These are phyloP conservation scores for Tachina fera DNA, from an alignment of 2,888 invertebrate genomes.

Conservation along the genomic window DNA sequence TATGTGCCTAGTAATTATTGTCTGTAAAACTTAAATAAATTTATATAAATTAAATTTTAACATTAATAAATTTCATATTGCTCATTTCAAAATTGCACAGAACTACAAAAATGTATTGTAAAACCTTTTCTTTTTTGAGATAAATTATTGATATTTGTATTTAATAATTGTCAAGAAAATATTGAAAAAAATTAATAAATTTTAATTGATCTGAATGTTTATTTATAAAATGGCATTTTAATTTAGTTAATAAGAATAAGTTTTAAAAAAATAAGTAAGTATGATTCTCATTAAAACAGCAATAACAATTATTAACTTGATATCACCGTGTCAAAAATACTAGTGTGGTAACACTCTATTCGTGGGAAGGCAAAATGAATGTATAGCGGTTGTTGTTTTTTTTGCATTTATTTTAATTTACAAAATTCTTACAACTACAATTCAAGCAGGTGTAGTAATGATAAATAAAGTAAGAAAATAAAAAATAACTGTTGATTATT, in stretches of 20 bases:
- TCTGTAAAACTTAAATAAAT: slow-evolving; percentile 13
- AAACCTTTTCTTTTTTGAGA: slow-evolving; percentile 19
- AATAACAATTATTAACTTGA: too few relatives aligned
- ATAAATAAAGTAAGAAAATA: too few relatives aligned
- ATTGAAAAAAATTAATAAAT: slow-evolving; percentile 56
- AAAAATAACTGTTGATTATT: too few relatives aligned
- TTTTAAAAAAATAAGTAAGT: neutral
- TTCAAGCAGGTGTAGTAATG: too few relatives aligned
- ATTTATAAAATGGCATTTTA: neutral
- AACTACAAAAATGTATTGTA: slow-evolving; percentile 21
- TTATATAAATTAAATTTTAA: neutral
- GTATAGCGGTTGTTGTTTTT: too few relatives aligned
- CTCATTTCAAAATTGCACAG: slow-evolving; percentile 27
- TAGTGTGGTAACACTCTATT: too few relatives aligned
- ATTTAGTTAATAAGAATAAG: neutral
- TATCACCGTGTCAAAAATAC: too few relatives aligned
- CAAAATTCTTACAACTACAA: too few relatives aligned
- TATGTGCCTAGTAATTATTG: slow-evolving; percentile 43
- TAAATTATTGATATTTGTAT: slow-evolving; percentile 22
- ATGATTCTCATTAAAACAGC: neutral
- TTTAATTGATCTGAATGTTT: slow-evolving; percentile 63
- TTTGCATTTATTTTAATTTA: too few relatives aligned
- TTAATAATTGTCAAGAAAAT: slow-evolving; percentile 56
- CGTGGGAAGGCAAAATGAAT: too few relatives aligned
- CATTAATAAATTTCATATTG: slow-evolving; percentile 1